Conservation (phyloP, 1,140 invertebrate genomes). For the Diuraphis noxia region DNA sequence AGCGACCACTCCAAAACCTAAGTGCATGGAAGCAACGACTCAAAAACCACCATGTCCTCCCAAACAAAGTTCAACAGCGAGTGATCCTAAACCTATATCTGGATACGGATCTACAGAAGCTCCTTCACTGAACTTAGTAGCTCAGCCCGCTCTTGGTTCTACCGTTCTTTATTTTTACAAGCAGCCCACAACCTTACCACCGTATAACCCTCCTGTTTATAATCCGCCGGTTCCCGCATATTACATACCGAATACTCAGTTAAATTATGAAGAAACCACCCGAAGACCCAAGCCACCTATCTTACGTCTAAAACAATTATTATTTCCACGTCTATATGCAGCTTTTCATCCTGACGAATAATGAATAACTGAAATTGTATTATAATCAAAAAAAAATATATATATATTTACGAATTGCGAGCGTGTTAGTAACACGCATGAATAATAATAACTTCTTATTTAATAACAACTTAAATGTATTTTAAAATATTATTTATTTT, state of each 20-base stretch:
- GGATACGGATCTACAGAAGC: slow-evolving; percentile 24
- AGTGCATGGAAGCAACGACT: neutral
- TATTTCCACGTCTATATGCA: slow-evolving; percentile 37
- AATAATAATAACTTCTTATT: neutral
- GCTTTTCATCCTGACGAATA: slow-evolving; percentile 33
- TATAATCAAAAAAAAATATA: neutral
- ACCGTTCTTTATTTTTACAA: slow-evolving; percentile 34
- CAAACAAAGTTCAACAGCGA: neutral
- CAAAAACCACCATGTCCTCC: neutral
- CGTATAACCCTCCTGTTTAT: neutral
- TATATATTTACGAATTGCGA: neutral
- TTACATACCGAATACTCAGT: neutral
- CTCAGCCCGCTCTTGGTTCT: slow-evolving; percentile 23
- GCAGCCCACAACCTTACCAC: neutral
- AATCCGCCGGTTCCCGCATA: neutral
- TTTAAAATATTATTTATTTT: slow-evolving; percentile 1
- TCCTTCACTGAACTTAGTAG: neutral
- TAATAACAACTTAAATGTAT: neutral
- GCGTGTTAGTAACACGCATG: neutral
- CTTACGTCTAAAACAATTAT: slow-evolving; percentile 30
- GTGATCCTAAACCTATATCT: slow-evolving; percentile 7
- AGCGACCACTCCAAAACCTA: neutral
- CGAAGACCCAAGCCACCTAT: slow-evolving; percentile 11
- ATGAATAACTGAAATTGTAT: neutral
- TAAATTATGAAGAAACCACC: neutral